These are phyloP conservation scores for Gobionotothen gibberifrons DNA, from an alignment of 2,797 vertebrate species.

Conservation along the genomic window DNA sequence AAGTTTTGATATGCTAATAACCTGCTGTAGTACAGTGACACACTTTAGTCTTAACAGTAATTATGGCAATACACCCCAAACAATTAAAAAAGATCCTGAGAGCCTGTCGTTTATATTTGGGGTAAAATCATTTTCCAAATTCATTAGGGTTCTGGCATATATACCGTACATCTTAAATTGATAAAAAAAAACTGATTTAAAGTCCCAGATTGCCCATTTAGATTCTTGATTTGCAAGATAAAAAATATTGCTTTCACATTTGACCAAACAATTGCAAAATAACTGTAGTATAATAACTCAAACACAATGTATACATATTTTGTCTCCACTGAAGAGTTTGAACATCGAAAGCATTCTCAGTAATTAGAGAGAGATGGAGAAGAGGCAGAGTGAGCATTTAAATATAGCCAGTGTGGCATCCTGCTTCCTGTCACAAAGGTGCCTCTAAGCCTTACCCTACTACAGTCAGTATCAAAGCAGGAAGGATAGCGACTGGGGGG, in stretches of 20 bases:
- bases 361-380: constrained; percentile 38
- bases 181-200: constrained; percentile 6
- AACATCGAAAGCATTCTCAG: constrained; percentile 47
- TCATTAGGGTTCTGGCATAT: background rate
- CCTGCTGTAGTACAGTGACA: background rate
- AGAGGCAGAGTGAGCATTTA: constrained; percentile 21
- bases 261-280: constrained; percentile 15
- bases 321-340: constrained; percentile 24
- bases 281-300: constrained; percentile 4
- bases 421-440: constrained; percentile 45
- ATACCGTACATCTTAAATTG: background rate
- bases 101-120: background rate
- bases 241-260: constrained; percentile 3
- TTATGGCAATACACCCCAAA: background rate
- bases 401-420: constrained; percentile 21
- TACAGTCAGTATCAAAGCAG: constrained; percentile 29
- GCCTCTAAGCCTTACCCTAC: constrained; percentile 10
- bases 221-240: background rate
- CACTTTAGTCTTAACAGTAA: background rate
- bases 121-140: background rate
- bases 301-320: constrained; percentile 26
- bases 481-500: constrained; percentile 30
- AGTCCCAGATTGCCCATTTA: background rate
- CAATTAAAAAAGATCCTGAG: background rate
- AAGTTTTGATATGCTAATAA: constrained; percentile 4